These are phyloP conservation scores for Plusia festucae DNA, from an alignment of 2,888 invertebrate species.

Conservation along the genomic window DNA sequence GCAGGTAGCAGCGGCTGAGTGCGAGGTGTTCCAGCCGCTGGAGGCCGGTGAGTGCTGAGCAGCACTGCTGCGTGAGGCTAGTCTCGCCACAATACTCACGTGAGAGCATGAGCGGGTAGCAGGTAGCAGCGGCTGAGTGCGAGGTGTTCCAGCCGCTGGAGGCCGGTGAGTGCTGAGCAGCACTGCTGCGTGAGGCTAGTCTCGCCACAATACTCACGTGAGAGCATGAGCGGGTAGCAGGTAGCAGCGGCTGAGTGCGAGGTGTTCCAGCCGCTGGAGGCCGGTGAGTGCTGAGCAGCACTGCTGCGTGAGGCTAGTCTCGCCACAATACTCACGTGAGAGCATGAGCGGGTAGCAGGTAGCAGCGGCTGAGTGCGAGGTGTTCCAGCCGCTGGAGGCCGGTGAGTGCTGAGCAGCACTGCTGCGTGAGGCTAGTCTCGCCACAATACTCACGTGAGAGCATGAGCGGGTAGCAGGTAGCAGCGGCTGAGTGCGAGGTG, in stretches of 20 bases:
- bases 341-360: slow-evolving; percentile 93
- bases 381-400: slow-evolving; percentile 91
- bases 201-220: too few relatives aligned
- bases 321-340: too few relatives aligned
- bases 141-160: slow-evolving; percentile 92
- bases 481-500: slow-evolving; percentile 94
- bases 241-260: slow-evolving; percentile 94
- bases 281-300: slow-evolving; percentile 66
- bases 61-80: slow-evolving; percentile 90
- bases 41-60: slow-evolving; percentile 72
- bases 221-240: slow-evolving; percentile 91
- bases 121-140: slow-evolving; percentile 95
- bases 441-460: too few relatives aligned
- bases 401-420: slow-evolving; percentile 68
- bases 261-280: slow-evolving; percentile 91
- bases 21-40: slow-evolving; percentile 93
- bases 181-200: too few relatives aligned
- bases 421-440: too few relatives aligned
- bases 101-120: slow-evolving; percentile 91
- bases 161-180: slow-evolving; percentile 62
- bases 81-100: too few relatives aligned
- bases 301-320: slow-evolving; percentile 90
- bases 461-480: slow-evolving; percentile 93
- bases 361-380: slow-evolving; percentile 94
- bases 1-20: slow-evolving; percentile 94